Base-by-base conservation (phyloP, 2,888 invertebrate species). In the Digitonthophagus gazella region DNA sequence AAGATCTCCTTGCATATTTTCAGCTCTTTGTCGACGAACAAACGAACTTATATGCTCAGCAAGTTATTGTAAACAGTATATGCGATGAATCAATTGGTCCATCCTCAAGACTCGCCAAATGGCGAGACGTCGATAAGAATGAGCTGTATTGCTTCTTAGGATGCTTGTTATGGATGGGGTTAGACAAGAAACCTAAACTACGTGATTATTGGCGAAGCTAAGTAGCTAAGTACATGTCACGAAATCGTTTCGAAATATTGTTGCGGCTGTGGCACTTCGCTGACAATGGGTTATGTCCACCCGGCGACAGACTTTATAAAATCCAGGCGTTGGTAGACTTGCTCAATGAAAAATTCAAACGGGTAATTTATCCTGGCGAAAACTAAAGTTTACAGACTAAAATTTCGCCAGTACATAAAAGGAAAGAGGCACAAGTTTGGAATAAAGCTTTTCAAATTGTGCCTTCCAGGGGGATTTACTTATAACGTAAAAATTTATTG, bases 371-470 rank as follows among this genome's bases (percentile, higher is more conserved):
- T 11, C 16, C 74, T 74, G 44, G 72, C 65, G 44, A 68, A 75
- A 71, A 67, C 58, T 58, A 73, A 68, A 74, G 69, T 14, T 69
- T 70, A 56, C 69, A 6, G 44, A 67, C 20, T 28, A n/a, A n/a
- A n/a, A n/a, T n/a, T n/a, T n/a, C n/a, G n/a, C n/a, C n/a, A n/a
- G n/a, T n/a, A n/a, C n/a, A 56, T 20, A 70, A 67, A 16, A 63
- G 67, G 19, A 69, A 72, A 72, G 61, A 18, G 63, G 8, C 67
- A 70, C 58, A 69, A 61, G 67, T 72, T 61, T 65, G 69, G 71
- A 19, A 68, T 72, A 0, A 71, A 72, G 58, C 16, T 71, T 18
- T 72, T 67, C 61, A 71, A 71, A 66, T 15, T 67, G 15, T 69
- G 68, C 65, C 8, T 44, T 56, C 3, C n/a, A 22, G 69, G 65